Base-by-base conservation (phyloP, 92 coral and sea anemone genomes). In the Zoanthus sansibaricus region DNA sequence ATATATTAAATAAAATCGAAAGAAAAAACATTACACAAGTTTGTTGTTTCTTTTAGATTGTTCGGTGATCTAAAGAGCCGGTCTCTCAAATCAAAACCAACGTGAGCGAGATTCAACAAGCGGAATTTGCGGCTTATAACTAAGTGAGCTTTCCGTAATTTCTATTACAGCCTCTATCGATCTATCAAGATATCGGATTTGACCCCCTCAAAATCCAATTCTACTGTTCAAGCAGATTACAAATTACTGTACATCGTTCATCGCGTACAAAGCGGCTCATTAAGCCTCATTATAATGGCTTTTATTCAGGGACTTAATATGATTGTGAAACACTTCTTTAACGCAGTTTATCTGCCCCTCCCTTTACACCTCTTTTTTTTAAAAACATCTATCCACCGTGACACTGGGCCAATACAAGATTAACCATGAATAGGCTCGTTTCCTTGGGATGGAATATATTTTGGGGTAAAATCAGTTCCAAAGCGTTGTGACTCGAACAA, bases 231-330 rank as follows among this genome's bases (percentile, higher is more conserved):
- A 89, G 91, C 89, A 91, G 92, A 95, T 95, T 95, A 93, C 84
- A 89, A 92, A 95, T 95, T 95, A 93, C 84, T 87, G 90, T 95
- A 66, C 95, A 89, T 86, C 96, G 98, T 93, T 93, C 98, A 89
- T 88, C 86, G 84, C 88, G 86, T 80, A 95, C 98, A 93, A 95
- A 93, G 98, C 91, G 76, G 87, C 98, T 95, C 96, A 93, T 95
- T 95, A 95, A 95, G 72, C 79, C 93, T 91, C 96, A 93, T 95
- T 95, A 95, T 89, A 87, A 82, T 86, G 82, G 92, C 95, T 91
- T 95, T 95, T 95, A 95, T 95, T 95, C 96, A 74, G 95, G 86
- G 98, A 95, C 98, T 95, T 95, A 95, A 95, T 91, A 95, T 90
- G 94, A 95, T 95, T 95, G 98, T 90, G 93, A 93, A 93, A 89